A percentile compares a stretch with the other conserved stretches of the same genome.
These are phyloP conservation scores for Ammodytes marinus DNA, from an alignment of 2,113 vertebrate genomes.

Conservation along the genomic window DNA sequence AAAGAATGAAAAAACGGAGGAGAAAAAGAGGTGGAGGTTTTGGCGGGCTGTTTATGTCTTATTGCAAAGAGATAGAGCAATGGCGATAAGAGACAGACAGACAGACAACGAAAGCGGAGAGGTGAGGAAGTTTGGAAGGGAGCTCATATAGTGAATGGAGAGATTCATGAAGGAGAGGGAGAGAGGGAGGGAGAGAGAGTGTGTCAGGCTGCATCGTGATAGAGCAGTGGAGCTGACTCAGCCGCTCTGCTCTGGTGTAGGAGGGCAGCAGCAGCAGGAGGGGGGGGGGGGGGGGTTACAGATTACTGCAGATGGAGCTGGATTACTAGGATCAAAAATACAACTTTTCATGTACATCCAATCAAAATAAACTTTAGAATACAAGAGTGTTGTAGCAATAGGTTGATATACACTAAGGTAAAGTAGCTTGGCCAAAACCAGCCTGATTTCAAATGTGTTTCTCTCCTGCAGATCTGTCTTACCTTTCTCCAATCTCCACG, in stretches of 20 bases:
- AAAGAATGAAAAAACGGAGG: constrained; percentile 17
- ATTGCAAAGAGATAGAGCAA: constrained; percentile 1
- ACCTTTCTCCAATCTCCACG: no score
- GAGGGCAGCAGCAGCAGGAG: constrained; percentile 61
- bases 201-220: constrained; percentile 74
- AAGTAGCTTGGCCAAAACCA: no score
- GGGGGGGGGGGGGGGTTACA: constrained; percentile 32
- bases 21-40: constrained; percentile 18
- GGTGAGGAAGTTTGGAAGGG: constrained; percentile 42
- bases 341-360: background rate
- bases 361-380: constrained; percentile 7
- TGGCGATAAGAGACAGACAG: constrained; percentile 21
- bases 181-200: constrained; percentile 11
- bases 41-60: constrained; percentile 5
- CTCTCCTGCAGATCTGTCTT: no score
- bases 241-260: constrained; percentile 67
- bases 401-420: background rate
- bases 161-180: constrained; percentile 45
- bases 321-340: constrained; percentile 24
- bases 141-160: constrained; percentile 48
- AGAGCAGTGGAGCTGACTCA: constrained; percentile 77
- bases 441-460: no score
- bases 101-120: constrained; percentile 1
- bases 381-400: background rate
- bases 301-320: constrained; percentile 31